Evolutionary conservation across 2,113 vertebrate genomes (phyloP), one percentile per base, ranked within the genome.

Genomic region (Dasyornis broadbenti): DNA sequence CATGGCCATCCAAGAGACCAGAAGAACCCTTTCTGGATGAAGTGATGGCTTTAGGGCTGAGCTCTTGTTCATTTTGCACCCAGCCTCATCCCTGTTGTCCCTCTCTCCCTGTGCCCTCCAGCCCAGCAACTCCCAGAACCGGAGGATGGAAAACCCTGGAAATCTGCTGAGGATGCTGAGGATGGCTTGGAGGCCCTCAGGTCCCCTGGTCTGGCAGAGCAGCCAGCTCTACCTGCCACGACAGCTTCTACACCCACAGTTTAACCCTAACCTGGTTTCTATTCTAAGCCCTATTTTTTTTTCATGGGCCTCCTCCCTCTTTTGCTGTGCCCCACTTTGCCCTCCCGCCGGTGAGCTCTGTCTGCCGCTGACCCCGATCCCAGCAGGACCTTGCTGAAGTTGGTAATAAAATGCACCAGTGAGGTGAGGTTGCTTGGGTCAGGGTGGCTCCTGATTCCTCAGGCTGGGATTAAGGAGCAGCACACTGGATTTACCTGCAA

Each of bases 261-360:
- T 92, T 75, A 90, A 44, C 92, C 37, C 28, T 93, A 94, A 86
- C 93, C 90, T 86, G 79, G 68, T 94, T 96, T 96, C 92, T 93
- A 68, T 86, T 86, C 80, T 82, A 84, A 94, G 70, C 54, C 40
- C 33, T 77, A 12, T 49, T 57, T 92, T 70, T 93, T 82, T 84
- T 56, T 42, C 23, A 47, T 1, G 2, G 40, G 79, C n/a, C 87
- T 92, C 93, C 92, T 95, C 90, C 93, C 94, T 93, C 68, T 93
- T 88, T 77, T 2, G 3, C 56, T 89, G 78, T 89, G 94, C 45
- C 85, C 92, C 92, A 94, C 56, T 95, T 96, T 71, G 82, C 44
- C 76, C 59, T 91, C 84, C 39, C 0, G 6, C 13, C 0, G 0
- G 53, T 1, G 11, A 85, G 47, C 27, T 63, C 81, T 1, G 1